Evolutionary conservation across 2,113 vertebrate species (phyloP), one percentile per base, ranked within the genome.

Genomic region (Columbina picui): DNA sequence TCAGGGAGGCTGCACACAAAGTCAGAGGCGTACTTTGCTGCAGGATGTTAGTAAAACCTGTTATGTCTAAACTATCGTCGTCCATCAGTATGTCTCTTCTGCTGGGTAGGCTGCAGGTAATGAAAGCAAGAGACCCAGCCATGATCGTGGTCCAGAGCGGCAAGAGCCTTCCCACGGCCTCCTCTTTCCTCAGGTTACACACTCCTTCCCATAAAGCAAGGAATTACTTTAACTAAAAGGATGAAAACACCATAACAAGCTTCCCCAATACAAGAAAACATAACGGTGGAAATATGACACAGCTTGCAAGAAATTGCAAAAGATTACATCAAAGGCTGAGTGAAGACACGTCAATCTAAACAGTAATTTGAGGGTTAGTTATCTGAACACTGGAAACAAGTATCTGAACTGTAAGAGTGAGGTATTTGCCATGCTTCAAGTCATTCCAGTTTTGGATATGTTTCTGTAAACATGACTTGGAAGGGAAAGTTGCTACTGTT

Each of bases 261-360:
- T 39, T 75, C 57, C 63, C 23, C 29, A 53, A 50, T 64, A 20
- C 23, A 60, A 60, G 59, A 92, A 77, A 27, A 69, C 10, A 20
- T 3, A 90, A 86, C 38, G 3, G 9, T 43, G 70, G 83, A 94
- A 94, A 84, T 26, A 32, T 2, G 49, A 89, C 39, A 52, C 64
- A 29, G 0, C 1, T 36, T 41, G 22, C 36, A 38, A 75, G 57
- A 84, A 84, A 78, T 68, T 56, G 34, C 65, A 25, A 30, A 25
- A 45, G 73, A 77, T 68, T 49, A 78, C 79, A 78, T 71, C 90
- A 89, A 94, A 89, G 53, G 57, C 60, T 34, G 67, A 55, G 59
- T 76, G 68, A 96, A 90, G 85, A 90, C 59, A 77, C 3, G 19
- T 77, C 57, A 52, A 7, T 6, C 64, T 27, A 21, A 47, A 45